These are phyloP conservation scores for Zhuqinia jingwanae DNA, from an alignment of 2,888 invertebrate species.

Conservation along the genomic window DNA sequence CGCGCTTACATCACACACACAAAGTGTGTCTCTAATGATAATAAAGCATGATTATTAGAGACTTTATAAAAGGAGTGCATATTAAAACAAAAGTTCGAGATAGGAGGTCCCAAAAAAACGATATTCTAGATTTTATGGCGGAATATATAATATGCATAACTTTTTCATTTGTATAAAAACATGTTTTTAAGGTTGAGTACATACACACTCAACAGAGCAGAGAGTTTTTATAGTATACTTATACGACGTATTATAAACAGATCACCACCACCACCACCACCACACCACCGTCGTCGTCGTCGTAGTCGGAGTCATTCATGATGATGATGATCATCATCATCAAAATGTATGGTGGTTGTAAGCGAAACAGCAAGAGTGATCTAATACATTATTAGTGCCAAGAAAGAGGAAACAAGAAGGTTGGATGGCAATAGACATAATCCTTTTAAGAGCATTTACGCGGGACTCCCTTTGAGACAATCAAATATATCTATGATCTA, in stretches of 20 bases:
- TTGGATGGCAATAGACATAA: conserved; percentile 75
- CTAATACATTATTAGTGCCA: conserved; percentile 58
- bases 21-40: conserved; percentile 12
- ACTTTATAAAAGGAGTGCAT: conserved; percentile 29
- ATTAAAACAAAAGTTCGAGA: conserved; percentile 31
- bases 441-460: conserved; percentile 78
- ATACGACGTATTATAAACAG: conserved; percentile 33
- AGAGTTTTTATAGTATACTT: no score
- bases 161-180: not conserved
- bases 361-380: conserved; percentile 53
- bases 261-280: conserved; percentile 9
- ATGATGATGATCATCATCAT: no score
- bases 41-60: conserved; percentile 57
- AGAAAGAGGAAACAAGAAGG: conserved; percentile 65
- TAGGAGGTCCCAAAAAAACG: not conserved
- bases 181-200: not conserved
- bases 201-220: no score
- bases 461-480: conserved; percentile 77
- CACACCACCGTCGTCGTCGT: no score
- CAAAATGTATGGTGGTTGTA: not conserved
- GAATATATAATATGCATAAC: conserved; percentile 14
- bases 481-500: conserved; percentile 78
- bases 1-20: not conserved
- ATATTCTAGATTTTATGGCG: not conserved
- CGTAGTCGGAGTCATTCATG: no score